phyloP scores from a whole-genome alignment of 2,797 vertebrate species.

The Galago senegalensis region DNA sequence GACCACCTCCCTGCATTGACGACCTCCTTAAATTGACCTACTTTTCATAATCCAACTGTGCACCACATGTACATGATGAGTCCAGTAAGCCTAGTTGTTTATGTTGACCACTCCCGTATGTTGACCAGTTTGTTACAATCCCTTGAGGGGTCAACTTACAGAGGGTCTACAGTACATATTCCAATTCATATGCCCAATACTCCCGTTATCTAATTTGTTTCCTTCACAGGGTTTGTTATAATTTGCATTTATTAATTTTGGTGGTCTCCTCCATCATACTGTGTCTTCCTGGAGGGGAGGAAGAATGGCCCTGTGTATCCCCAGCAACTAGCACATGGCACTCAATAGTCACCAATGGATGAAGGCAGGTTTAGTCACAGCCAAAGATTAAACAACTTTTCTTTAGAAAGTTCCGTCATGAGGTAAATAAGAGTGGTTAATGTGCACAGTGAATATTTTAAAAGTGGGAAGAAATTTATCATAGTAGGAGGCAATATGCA shows the following conservation, averaged over 20 bases:
- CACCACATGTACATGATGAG: too few relatives aligned
- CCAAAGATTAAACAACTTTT: neutral
- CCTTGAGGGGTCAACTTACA: too few relatives aligned
- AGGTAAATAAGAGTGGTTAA: conserved; percentile 1
- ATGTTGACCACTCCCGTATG: too few relatives aligned
- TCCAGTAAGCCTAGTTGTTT: too few relatives aligned
- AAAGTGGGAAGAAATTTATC: conserved; percentile 24
- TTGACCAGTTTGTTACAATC: too few relatives aligned
- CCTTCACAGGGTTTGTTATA: neutral
- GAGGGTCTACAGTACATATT: too few relatives aligned
- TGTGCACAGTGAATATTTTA: conserved; percentile 24
- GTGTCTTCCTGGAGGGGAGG: neutral
- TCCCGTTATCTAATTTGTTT: neutral
- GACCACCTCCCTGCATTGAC: too few relatives aligned
- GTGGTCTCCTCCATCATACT: neutral
- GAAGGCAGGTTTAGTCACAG: neutral
- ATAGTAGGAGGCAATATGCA: neutral
- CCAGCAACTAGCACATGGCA: neutral
- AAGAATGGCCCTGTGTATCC: neutral
- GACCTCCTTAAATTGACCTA: too few relatives aligned
- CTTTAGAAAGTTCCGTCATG: neutral
- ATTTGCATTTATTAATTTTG: neutral
- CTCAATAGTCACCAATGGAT: neutral
- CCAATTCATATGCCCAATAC: neutral
- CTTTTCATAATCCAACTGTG: too few relatives aligned